A percentile compares a stretch with the other conserved stretches of the same genome.
phyloP scores from a whole-genome alignment of 30 jellyfish, hydroid and myxozoan genomes.

The Morbakka virulenta region DNA sequence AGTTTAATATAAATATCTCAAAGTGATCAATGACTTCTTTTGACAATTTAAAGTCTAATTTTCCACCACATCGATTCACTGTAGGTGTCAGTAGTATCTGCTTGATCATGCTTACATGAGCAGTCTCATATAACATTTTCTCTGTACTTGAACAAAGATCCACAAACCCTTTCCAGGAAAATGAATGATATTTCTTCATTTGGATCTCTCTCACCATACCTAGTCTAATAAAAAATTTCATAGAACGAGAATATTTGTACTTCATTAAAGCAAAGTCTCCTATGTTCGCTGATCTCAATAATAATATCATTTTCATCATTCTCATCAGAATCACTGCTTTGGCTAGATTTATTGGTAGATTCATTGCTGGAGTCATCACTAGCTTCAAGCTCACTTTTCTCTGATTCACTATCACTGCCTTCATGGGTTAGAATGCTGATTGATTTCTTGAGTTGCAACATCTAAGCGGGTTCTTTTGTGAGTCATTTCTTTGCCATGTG shows the following conservation, averaged over 20 bases:
- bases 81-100: no score
- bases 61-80: not conserved
- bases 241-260: not conserved
- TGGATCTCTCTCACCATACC: not conserved
- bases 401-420: conserved; percentile 1
- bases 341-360: not conserved
- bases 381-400: not conserved
- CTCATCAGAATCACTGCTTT: not conserved
- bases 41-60: not conserved
- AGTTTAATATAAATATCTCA: not conserved
- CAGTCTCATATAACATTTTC: not conserved
- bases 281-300: not conserved
- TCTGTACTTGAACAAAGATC: not conserved
- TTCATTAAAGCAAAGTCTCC: conserved; percentile 8
- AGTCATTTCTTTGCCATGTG: not conserved
- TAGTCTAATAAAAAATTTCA: not conserved
- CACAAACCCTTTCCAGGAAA: not conserved
- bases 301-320: not conserved
- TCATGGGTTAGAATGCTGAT: not conserved
- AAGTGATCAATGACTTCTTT: not conserved
- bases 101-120: no score
- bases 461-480: conserved; percentile 1
- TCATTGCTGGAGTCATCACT: no score
- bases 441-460: no score
- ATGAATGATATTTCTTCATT: not conserved